Evolutionary conservation across 2,888 invertebrate species (phyloP), one percentile per base, ranked within the genome.

Genomic region (Electrophaes corylata): DNA sequence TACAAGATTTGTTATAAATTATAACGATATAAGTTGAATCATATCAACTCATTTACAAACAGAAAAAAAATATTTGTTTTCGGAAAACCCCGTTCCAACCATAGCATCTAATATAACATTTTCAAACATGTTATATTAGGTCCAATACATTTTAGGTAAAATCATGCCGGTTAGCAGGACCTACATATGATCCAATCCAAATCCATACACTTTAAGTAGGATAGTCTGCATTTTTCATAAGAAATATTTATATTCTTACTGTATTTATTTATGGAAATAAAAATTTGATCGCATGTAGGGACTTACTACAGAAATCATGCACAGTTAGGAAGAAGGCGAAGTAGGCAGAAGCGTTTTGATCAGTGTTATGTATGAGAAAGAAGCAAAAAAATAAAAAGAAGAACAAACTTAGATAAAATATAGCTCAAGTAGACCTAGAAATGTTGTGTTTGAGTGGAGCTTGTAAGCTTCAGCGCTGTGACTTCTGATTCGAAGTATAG

Each of bases 331-430:
- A 55, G 43, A 37, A 12, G 57, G 69, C 66, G 65, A 72, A 70
- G 71, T 66, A 75, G 76, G 80, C 81, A 51, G 45, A 77, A 79
- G 79, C 81, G 51, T 62, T 70, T 61, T 57, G 48, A 65, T 67
- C 63, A 37, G 53, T 48, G 44, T 46, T 23, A 56, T 62, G 41
- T 54, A 39, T 53, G 12, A 49, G 39, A 57, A 48, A 23, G 37
- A 58, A 60, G 62, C 59, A 49, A 35, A 60, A 58, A 50, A 43
- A 48, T 11, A 50, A 51, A 48, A 16, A 39, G 33, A 56, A 65
- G 54, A 61, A 53, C 49, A 54, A 65, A 54, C n/a, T 47, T 4
- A 46, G 29, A 50, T 46, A 44, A 31, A 61, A 60, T 10, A 57
- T n/a, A 61, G 62, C 59, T 49, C 44, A 62, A 56, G 58, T 62